Percentiles rank a stretch among this genome's conserved stretches.
Evolutionary conservation across 2,113 vertebrate genomes (phyloP).

Genomic region (Podilymbus podiceps): DNA sequence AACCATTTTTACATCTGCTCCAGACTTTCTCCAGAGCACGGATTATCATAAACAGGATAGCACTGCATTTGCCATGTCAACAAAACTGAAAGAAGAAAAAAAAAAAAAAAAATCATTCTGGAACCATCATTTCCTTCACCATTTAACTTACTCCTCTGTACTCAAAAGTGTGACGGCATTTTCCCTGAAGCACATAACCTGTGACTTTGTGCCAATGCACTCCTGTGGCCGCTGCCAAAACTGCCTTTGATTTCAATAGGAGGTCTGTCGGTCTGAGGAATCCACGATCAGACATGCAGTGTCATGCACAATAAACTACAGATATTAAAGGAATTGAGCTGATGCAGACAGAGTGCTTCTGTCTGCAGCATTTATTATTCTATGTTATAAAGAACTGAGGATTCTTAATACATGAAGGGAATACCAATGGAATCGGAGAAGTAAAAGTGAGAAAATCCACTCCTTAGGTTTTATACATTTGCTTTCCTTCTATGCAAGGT

Average conservation of each 20-base stretch:
- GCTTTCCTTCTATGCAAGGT: not conserved
- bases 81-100: not conserved
- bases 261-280: not conserved
- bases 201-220: not conserved
- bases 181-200: not conserved
- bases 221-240: not conserved
- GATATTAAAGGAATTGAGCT: conserved; percentile 9
- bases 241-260: conserved; percentile 1
- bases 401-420: not conserved
- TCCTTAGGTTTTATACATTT: not conserved
- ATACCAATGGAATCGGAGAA: not conserved
- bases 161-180: not conserved
- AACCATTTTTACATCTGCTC: not conserved
- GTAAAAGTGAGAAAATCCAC: not conserved
- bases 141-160: not conserved
- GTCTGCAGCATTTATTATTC: conserved; percentile 24
- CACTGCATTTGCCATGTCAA: not conserved
- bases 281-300: not conserved
- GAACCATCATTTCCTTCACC: not conserved
- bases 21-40: not conserved
- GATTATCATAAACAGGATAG: not conserved
- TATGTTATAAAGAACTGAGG: not conserved
- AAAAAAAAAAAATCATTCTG: not conserved
- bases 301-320: conserved; percentile 39
- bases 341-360: conserved; percentile 41